Evolutionary conservation across 1,140 invertebrate genomes (phyloP).

Genomic region (Centruroides vittatus): DNA sequence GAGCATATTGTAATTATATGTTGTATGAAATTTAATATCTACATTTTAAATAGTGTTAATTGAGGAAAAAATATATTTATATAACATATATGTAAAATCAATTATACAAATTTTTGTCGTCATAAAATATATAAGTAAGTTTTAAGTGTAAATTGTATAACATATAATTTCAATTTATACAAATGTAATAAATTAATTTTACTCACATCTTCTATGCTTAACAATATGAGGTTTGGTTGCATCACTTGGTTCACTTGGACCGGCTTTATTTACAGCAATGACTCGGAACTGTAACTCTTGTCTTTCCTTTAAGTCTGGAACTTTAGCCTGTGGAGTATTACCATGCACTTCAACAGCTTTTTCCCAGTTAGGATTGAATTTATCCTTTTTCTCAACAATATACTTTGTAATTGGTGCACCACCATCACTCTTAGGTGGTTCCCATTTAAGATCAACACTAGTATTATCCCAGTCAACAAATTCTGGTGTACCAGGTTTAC

Average conservation of each 20-base stretch:
- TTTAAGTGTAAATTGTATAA: too few species aligned
- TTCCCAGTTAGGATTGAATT: constrained; percentile 60
- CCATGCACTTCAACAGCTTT: constrained; percentile 64
- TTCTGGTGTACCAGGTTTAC: constrained; percentile 77
- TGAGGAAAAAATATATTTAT: too few species aligned
- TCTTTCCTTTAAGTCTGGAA: constrained; percentile 74
- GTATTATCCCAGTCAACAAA: constrained; percentile 86
- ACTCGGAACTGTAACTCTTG: constrained; percentile 91
- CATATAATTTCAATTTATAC: too few species aligned
- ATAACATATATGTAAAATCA: too few species aligned
- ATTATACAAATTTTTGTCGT: too few species aligned
- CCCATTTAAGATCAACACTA: constrained; percentile 87
- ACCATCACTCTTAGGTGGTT: constrained; percentile 75
- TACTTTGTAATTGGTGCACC: constrained; percentile 93
- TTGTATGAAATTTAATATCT: too few species aligned
- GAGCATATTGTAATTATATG: too few species aligned
- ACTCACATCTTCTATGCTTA: constrained; percentile 74
- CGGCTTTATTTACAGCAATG: constrained; percentile 94
- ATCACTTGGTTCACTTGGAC: constrained; percentile 77
- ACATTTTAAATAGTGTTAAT: too few species aligned
- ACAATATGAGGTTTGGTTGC: constrained; percentile 80
- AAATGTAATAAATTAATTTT: background rate
- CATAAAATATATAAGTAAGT: too few species aligned
- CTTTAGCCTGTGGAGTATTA: constrained; percentile 55
- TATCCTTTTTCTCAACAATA: constrained; percentile 93